Percentiles rank a stretch among this genome's conserved stretches.
These are phyloP conservation scores for Chloromyia formosa DNA, from an alignment of 2,888 invertebrate genomes.

Conservation along the genomic window DNA sequence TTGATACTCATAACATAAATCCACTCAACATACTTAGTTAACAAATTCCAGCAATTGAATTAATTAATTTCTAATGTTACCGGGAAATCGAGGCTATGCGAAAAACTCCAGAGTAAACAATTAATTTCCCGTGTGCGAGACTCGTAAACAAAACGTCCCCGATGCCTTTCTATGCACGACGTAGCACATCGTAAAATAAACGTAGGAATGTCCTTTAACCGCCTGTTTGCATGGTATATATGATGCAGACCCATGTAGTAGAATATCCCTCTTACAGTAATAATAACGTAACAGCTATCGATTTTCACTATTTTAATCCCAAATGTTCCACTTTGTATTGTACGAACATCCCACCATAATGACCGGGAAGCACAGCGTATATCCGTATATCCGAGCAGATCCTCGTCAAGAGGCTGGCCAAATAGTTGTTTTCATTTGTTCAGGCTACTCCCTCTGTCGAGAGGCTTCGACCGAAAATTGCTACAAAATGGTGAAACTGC, in stretches of 20 bases:
- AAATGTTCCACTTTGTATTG: conserved; percentile 21
- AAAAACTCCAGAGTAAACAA: conserved; percentile 17
- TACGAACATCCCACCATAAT: not conserved
- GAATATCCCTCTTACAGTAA: not conserved
- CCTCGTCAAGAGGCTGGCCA: not conserved
- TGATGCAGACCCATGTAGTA: not conserved
- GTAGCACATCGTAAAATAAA: not conserved
- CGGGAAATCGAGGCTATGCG: not conserved
- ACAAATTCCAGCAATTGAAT: not conserved
- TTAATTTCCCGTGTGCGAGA: not conserved
- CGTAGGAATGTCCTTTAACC: not conserved
- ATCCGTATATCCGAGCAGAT: too few species aligned
- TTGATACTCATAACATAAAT: not conserved
- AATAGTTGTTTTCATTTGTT: conserved; percentile 10
- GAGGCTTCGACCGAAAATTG: not conserved
- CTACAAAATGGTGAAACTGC: not conserved
- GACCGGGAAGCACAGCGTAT: not conserved
- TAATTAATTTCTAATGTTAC: conserved; percentile 18
- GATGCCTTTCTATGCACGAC: not conserved
- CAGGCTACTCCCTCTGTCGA: not conserved
- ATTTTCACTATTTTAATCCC: conserved; percentile 35
- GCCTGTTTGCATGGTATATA: not conserved
- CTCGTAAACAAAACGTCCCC: not conserved
- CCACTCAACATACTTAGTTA: too few species aligned
- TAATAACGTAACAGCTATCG: conserved; percentile 25